Evolutionary conservation across 2,888 invertebrate species (phyloP), one percentile per base, ranked within the genome.

Genomic region (Cantharis rustica): DNA sequence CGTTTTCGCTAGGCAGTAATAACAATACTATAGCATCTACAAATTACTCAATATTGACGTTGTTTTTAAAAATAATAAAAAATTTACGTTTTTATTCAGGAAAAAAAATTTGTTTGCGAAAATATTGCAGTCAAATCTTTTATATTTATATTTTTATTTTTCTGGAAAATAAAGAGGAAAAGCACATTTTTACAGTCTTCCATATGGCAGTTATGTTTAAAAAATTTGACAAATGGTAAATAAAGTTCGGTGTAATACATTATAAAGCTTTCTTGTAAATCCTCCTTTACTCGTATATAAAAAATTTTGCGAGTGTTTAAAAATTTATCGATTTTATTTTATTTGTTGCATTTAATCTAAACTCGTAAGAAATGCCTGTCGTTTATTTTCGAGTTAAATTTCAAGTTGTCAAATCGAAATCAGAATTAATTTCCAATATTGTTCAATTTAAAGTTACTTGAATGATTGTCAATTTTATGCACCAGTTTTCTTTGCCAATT

Each of bases 191-290:
- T n/a, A 64, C 5, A 20, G 3, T 20, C 64, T 64, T 66, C 64
- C n/a, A 23, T 23, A 23, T 20, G 64, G 23, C 64, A 47, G 64
- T 66, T 66, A 23, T 66, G 64, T 23, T 66, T 66, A 20, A 66
- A 66, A 66, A 66, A 66, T 23, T 20, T 66, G 64, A 66, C 64
- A 66, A 66, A 66, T 66, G 17, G 64, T 66, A 66, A 66, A 66
- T 66, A 66, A 66, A 66, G 16, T 66, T 20, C 47, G n/a, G 7
- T 47, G 47, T 47, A 47, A 47, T 47, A 47, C 47, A 47, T 47
- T 47, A n/a, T 47, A 47, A 47, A 47, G 47, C 47, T n/a, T 47
- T 5, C 47, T 47, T 47, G 47, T 47, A 47, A 47, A 47, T 47
- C 47, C 47, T n/a, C 47, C 47, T 47, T 47, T 47, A 47, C 47